Percentiles rank a stretch among this genome's conserved stretches.
Evolutionary conservation across 2,888 invertebrate species (phyloP).

Genomic region (Bombylius major): DNA sequence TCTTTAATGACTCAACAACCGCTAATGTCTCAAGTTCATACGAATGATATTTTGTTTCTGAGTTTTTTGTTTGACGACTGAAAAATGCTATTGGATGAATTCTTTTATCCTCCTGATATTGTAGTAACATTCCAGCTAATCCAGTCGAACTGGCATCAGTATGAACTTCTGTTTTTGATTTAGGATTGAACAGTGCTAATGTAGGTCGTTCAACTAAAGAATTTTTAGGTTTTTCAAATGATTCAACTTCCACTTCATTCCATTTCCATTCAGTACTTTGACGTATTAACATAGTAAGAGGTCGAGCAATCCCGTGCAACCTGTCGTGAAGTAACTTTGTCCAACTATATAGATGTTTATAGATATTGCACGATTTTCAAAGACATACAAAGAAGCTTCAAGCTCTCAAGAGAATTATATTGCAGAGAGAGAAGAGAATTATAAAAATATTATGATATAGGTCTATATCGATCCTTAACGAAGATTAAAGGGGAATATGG

Average conservation of each 20-base stretch:
- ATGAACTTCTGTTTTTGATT: slow-evolving; percentile 7
- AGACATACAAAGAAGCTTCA: no score
- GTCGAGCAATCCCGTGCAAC: slow-evolving; percentile 13
- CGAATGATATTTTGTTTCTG: slow-evolving; percentile 20
- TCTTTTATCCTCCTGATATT: slow-evolving; percentile 12
- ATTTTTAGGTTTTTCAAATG: neutral
- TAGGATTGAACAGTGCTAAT: neutral
- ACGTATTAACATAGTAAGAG: slow-evolving; percentile 10
- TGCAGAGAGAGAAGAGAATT: no score
- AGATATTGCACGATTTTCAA: no score
- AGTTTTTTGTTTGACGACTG: slow-evolving; percentile 19
- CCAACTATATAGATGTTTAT: no score
- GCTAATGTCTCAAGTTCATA: slow-evolving; percentile 26
- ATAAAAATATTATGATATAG: no score
- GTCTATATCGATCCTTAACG: no score
- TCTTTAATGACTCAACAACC: slow-evolving; percentile 12
- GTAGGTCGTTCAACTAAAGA: slow-evolving; percentile 12
- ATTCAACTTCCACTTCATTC: neutral
- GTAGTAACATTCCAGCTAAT: slow-evolving; percentile 19
- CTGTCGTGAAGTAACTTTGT: no score
- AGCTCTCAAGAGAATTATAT: no score
- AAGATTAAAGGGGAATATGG: no score
- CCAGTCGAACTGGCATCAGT: slow-evolving; percentile 16
- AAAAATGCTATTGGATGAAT: slow-evolving; percentile 21
- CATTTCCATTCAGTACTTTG: slow-evolving; percentile 4